A percentile compares a stretch with the other conserved stretches of the same genome.
Conservation (phyloP, 2,113 vertebrate genomes). For the Ceuthmochares aereus region DNA sequence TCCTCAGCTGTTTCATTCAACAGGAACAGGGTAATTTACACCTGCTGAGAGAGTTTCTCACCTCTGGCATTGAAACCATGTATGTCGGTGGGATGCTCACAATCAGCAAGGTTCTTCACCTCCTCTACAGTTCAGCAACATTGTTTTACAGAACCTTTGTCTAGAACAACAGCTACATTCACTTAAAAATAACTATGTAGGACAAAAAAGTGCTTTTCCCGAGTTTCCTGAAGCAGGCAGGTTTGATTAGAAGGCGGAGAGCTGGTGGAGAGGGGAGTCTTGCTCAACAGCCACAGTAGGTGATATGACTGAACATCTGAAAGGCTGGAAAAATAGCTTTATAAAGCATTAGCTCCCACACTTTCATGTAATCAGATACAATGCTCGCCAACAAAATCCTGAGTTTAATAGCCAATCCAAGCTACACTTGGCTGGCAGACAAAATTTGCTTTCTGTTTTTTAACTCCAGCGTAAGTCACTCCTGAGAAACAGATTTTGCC, state of each 20-base stretch:
- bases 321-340: constrained; percentile 32
- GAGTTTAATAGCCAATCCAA: constrained; percentile 53
- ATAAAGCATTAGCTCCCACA: constrained; percentile 22
- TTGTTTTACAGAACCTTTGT: background rate
- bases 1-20: rapidly evolving
- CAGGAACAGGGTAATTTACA: background rate
- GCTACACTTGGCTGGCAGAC: constrained; percentile 51
- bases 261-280: background rate
- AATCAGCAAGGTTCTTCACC: background rate
- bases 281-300: background rate
- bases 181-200: background rate
- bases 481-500: constrained; percentile 44
- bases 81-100: background rate
- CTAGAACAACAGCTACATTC: background rate
- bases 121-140: background rate
- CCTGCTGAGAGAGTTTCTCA: background rate
- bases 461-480: constrained; percentile 39
- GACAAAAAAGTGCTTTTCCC: constrained; percentile 16
- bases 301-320: background rate
- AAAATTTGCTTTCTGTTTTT: constrained; percentile 34
- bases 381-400: constrained; percentile 38
- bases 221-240: background rate
- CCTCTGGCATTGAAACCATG: background rate
- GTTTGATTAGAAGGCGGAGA: background rate
- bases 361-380: constrained; percentile 42